Evolutionary conservation across 2,113 vertebrate genomes (phyloP).

Genomic region (Mola mola): DNA sequence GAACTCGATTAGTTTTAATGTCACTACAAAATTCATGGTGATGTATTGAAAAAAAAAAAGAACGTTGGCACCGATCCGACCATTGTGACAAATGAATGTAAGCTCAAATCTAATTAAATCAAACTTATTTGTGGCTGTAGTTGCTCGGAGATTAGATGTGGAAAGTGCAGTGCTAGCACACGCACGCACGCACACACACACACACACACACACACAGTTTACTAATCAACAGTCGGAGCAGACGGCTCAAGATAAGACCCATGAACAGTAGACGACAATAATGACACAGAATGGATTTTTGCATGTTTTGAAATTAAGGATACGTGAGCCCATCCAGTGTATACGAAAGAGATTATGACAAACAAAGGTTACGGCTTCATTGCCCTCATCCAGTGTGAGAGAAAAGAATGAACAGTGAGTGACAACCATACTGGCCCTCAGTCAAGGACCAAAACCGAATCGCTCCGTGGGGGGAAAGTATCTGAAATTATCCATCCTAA

Average conservation of each 20-base stretch:
- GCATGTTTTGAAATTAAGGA: conserved; percentile 14
- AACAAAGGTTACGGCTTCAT: too few species aligned
- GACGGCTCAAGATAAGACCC: conserved; percentile 26
- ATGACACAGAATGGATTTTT: background rate
- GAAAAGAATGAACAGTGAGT: too few species aligned
- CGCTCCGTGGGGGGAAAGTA: too few species aligned
- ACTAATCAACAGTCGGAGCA: background rate
- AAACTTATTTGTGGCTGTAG: conserved; percentile 7
- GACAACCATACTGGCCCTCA: too few species aligned
- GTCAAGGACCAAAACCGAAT: too few species aligned
- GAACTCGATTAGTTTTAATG: background rate
- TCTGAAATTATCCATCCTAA: too few species aligned
- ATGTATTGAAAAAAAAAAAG: background rate
- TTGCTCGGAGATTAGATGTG: conserved; percentile 10
- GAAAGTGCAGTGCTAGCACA: conserved; percentile 5
- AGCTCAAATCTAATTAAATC: conserved; percentile 11
- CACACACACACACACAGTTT: background rate
- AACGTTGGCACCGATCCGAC: background rate
- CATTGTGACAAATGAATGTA: background rate
- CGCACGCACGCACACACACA: too few species aligned
- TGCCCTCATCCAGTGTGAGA: too few species aligned
- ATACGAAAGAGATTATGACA: conserved; percentile 4
- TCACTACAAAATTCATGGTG: background rate
- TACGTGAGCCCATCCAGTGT: background rate
- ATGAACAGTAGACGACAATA: conserved; percentile 2